These are phyloP conservation scores for Brachymystax lenok DNA, from an alignment of 2,797 vertebrate species.

Conservation along the genomic window DNA sequence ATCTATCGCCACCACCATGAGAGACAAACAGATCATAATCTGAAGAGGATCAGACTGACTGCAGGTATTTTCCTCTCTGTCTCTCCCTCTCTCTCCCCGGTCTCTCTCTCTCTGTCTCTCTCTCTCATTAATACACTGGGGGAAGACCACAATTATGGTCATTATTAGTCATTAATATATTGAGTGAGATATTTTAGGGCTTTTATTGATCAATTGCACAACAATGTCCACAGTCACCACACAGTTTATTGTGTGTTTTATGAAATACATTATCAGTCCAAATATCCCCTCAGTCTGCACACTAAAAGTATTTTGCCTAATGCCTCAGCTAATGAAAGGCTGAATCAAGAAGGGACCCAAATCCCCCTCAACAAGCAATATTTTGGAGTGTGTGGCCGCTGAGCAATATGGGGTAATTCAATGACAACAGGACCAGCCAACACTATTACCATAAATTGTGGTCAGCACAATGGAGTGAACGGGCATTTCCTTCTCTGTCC, in stretches of 20 bases:
- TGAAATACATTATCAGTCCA: neutral
- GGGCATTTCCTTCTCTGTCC: conserved; percentile 18
- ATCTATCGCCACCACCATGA: neutral
- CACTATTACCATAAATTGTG: conserved; percentile 21
- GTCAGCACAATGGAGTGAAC: no score
- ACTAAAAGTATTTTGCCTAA: conserved; percentile 8
- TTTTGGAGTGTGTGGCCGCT: conserved; percentile 11
- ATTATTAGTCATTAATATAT: neutral
- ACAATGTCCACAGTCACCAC: no score
- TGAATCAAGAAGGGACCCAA: neutral
- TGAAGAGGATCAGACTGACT: conserved; percentile 2
- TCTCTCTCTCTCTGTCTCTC: no score
- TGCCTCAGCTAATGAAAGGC: conserved; percentile 20
- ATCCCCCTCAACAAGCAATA: conserved; percentile 19
- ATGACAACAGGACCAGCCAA: conserved; percentile 23
- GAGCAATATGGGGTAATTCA: conserved; percentile 26
- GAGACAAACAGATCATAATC: conserved; percentile 11
- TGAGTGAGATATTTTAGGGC: neutral
- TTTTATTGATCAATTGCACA: neutral
- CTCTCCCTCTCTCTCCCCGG: conserved; percentile 4
- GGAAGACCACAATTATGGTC: neutral
- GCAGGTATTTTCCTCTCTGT: conserved; percentile 3
- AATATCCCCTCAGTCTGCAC: neutral
- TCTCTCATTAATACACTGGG: neutral
- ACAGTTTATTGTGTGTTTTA: no score